These are phyloP conservation scores for Polyommatus iphigenia DNA, from an alignment of 2,888 invertebrate genomes.

Conservation along the genomic window DNA sequence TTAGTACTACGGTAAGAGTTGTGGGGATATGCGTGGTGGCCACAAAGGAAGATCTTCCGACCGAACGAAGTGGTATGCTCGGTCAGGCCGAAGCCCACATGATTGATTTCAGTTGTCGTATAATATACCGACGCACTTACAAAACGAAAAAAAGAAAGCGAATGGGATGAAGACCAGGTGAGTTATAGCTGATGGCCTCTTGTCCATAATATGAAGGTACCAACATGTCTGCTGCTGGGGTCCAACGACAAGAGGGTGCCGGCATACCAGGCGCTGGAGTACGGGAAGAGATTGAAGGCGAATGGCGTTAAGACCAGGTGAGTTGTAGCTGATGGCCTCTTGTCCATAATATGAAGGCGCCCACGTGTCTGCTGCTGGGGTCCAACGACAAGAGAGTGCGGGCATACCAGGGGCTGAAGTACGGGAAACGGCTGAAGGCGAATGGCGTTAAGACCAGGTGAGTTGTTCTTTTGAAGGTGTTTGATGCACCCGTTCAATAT, in stretches of 20 bases:
- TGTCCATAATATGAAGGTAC: conserved; percentile 85
- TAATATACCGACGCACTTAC: too few species aligned
- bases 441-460: conserved; percentile 34
- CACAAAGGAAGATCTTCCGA: too few species aligned
- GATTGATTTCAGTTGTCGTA: too few species aligned
- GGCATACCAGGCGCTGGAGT: conserved; percentile 85
- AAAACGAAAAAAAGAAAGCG: conserved; percentile 61
- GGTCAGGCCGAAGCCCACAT: too few species aligned
- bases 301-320: conserved; percentile 81
- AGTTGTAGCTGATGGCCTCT: too few species aligned
- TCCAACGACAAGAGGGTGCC: conserved; percentile 91
- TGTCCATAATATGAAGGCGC: too few species aligned
- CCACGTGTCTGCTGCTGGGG: conserved; percentile 90
- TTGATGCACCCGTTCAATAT: too few species aligned
- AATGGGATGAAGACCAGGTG: conserved; percentile 35
- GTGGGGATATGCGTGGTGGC: too few species aligned
- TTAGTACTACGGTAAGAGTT: too few species aligned
- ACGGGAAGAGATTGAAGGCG: conserved; percentile 84
- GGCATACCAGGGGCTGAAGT: conserved; percentile 85
- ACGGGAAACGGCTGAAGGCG: conserved; percentile 84
- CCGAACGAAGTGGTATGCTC: too few species aligned
- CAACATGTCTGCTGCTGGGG: conserved; percentile 90
- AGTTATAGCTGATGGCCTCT: conserved; percentile 70
- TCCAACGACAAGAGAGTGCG: conserved; percentile 91
- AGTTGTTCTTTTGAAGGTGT: too few species aligned